These are phyloP conservation scores for Sepioteuthis lessoniana DNA, from an alignment of 2,888 invertebrate species.

Conservation along the genomic window DNA sequence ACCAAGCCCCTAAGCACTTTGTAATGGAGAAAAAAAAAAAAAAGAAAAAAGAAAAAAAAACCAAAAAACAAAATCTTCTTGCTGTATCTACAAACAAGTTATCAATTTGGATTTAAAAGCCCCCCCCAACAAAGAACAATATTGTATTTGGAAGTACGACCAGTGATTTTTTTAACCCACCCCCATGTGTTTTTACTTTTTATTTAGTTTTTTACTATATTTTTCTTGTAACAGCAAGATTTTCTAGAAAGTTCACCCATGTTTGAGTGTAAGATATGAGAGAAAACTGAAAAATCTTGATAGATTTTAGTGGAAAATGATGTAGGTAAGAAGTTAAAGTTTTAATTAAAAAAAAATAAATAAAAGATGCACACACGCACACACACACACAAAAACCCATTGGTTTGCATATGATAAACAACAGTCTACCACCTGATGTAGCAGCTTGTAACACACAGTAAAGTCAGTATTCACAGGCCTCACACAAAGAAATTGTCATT, in stretches of 20 bases:
- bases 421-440: background rate
- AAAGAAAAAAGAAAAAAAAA: background rate
- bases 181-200: too few relatives aligned
- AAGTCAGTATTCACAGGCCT: constrained; percentile 46
- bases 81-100: background rate
- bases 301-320: background rate
- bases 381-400: background rate
- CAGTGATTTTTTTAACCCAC: too few relatives aligned
- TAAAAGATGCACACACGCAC: background rate
- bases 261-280: too few relatives aligned
- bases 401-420: background rate
- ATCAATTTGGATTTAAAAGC: background rate
- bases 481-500: constrained; percentile 35
- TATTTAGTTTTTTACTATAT: too few relatives aligned
- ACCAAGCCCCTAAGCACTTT: constrained; percentile 33
- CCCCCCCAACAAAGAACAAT: background rate
- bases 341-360: background rate
- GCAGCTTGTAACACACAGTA: constrained; percentile 2
- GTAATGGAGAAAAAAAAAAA: background rate
- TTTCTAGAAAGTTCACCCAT: too few relatives aligned
- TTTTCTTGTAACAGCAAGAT: too few relatives aligned
- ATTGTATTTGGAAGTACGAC: background rate
- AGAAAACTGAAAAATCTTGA: background rate
- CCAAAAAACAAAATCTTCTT: too few relatives aligned
- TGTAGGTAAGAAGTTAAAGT: constrained; percentile 15